Base-by-base conservation (phyloP, 2,113 vertebrate species). In the Cryptotis parvus region DNA sequence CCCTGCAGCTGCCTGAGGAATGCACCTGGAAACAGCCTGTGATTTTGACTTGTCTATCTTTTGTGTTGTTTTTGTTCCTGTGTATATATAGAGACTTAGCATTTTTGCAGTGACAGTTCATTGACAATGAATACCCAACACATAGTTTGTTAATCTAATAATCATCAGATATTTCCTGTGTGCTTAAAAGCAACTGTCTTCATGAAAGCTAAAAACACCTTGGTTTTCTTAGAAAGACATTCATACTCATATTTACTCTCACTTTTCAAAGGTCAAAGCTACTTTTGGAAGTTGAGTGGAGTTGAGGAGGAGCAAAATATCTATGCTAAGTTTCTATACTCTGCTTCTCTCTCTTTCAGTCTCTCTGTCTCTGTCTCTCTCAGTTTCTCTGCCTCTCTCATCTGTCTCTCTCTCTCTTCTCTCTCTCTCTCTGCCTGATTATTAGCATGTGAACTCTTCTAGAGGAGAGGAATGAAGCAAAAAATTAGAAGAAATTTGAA, bases 61-160 rank as follows among this genome's bases (percentile, higher is more conserved):
- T 95, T 95, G 18, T 58, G 55, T 58, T 52, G 16, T 52, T 52
- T 20, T 20, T 58, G 90, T 92, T 96, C 94, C 92, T 73, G 31
- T 89, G 31, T 55, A n/a, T 87, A n/a, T 87, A 78, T 35, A 74
- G 68, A 61, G 29, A 79, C 52, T 95, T 24, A 27, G 22, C 9
- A 27, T 72, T 72, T 97, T 90, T 90, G 75, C 89, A 84, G 95
- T 98, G 98, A 98, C 98, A 98, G 97, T 88, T 97, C 94, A 70
- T 78, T 98, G 98, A 97, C 97, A 97, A 97, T 97, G 97, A 98
- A 97, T 96, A 94, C 92, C 90, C 88, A 95, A 84, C 92, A 84
- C 91, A 94, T 94, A 95, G 94, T 90, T 91, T 93, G 65, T 91
- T 96, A 96, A 98, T 96, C 97, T 91, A 90, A 76, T 92, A 87